Conservation (phyloP, 2,113 vertebrate species). For the Regulus satrapa region DNA sequence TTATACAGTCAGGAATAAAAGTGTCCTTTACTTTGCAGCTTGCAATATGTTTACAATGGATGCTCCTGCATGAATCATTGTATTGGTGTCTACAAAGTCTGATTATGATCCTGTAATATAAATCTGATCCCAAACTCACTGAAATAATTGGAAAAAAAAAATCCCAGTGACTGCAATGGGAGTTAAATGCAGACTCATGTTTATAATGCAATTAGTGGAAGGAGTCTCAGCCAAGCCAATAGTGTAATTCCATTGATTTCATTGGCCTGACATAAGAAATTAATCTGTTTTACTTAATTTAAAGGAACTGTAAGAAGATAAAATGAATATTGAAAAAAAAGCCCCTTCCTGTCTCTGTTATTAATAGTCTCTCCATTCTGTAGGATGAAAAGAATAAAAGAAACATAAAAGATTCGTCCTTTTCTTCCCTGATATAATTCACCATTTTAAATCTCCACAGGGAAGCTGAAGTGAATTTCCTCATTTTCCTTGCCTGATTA, state of each 20-base stretch:
- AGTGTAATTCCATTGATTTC: conserved; percentile 44
- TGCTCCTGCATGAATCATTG: not conserved
- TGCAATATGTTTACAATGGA: not conserved
- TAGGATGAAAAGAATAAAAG: conserved; percentile 14
- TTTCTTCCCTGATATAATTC: conserved; percentile 25
- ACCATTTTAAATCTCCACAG: conserved; percentile 5
- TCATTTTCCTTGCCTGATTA: not conserved
- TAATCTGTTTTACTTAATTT: conserved; percentile 52
- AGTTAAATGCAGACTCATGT: not conserved
- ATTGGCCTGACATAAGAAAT: conserved; percentile 41
- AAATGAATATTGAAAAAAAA: conserved; percentile 3
- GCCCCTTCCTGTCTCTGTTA: not conserved
- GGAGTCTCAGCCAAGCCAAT: not conserved
- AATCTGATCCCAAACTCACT: not conserved
- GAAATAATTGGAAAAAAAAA: not conserved
- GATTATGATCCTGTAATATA: not conserved
- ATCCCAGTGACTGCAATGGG: not conserved
- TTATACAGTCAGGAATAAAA: not conserved
- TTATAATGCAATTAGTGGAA: conserved; percentile 19
- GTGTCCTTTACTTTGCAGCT: not conserved
- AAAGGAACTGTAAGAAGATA: conserved; percentile 38
- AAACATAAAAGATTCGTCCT: conserved; percentile 2
- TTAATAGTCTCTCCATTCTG: conserved; percentile 7
- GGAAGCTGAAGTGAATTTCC: not conserved
- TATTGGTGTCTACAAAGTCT: not conserved